Conservation (phyloP, 53 echinoderm and acorn worm genomes). For the Echinometra lucunter region DNA sequence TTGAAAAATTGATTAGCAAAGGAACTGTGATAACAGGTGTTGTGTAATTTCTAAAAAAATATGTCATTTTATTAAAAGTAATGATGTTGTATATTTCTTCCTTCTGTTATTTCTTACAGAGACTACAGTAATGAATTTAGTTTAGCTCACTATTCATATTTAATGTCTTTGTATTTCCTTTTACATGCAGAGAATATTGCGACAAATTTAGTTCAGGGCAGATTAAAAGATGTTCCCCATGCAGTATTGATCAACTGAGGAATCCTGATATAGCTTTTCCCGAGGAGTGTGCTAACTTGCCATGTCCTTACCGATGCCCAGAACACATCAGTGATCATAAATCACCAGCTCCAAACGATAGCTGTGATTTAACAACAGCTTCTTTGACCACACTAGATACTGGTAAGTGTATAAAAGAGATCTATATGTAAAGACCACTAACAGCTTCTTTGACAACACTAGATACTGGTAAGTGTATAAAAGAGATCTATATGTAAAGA, state of each 20-base stretch:
- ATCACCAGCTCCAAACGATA: neutral
- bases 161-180: too few relatives aligned
- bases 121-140: neutral
- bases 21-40: too few relatives aligned
- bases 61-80: too few relatives aligned
- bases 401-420: too few relatives aligned
- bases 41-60: too few relatives aligned
- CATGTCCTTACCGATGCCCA: conserved; percentile 6
- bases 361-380: conserved; percentile 40
- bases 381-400: neutral
- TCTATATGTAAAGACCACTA: too few relatives aligned
- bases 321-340: neutral
- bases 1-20: too few relatives aligned
- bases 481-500: too few relatives aligned
- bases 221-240: conserved; percentile 28
- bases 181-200: neutral
- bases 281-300: neutral
- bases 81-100: too few relatives aligned
- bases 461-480: neutral
- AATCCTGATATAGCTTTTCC: neutral
- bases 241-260: neutral
- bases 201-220: neutral
- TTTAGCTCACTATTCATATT: too few relatives aligned
- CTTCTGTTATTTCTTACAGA: too few relatives aligned
- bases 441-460: conserved; percentile 9